A percentile compares a stretch with the other conserved stretches of the same genome.
Evolutionary conservation across 1,140 invertebrate species (phyloP).

Genomic region (Charaxes varanes): DNA sequence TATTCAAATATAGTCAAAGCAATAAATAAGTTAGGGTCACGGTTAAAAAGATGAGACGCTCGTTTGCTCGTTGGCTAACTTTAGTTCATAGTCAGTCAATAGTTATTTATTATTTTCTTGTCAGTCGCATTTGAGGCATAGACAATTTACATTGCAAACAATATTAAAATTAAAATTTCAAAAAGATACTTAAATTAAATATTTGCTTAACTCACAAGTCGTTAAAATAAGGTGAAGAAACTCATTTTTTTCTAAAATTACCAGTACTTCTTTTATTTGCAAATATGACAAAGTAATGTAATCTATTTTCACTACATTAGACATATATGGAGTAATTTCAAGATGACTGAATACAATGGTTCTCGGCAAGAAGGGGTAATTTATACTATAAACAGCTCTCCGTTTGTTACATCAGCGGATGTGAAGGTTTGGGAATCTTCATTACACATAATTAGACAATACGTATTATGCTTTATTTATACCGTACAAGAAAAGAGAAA

Average conservation of each 20-base stretch:
- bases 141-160: no score
- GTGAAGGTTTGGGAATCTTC: slow-evolving; percentile 24
- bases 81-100: slow-evolving; percentile 2
- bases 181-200: no score
- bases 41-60: slow-evolving; percentile 5
- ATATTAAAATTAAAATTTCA: no score
- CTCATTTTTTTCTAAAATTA: no score
- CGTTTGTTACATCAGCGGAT: slow-evolving; percentile 47
- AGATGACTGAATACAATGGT: slow-evolving; percentile 37
- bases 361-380: slow-evolving; percentile 33
- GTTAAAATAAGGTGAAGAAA: no score
- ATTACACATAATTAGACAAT: slow-evolving; percentile 8
- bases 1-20: slow-evolving; percentile 10
- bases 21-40: slow-evolving; percentile 18
- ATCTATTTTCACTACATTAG: slow-evolving; percentile 36
- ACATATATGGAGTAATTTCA: slow-evolving; percentile 24
- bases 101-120: no score
- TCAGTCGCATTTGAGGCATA: no score
- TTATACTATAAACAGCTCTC: slow-evolving; percentile 41
- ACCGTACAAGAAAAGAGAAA: not conserved
- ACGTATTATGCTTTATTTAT: not conserved
- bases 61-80: slow-evolving; percentile 6
- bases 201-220: no score
- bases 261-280: no score
- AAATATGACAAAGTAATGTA: slow-evolving; percentile 12